Evolutionary conservation across 2,113 vertebrate species (phyloP), one percentile per base, ranked within the genome.

Genomic region (Chrysemys picta): DNA sequence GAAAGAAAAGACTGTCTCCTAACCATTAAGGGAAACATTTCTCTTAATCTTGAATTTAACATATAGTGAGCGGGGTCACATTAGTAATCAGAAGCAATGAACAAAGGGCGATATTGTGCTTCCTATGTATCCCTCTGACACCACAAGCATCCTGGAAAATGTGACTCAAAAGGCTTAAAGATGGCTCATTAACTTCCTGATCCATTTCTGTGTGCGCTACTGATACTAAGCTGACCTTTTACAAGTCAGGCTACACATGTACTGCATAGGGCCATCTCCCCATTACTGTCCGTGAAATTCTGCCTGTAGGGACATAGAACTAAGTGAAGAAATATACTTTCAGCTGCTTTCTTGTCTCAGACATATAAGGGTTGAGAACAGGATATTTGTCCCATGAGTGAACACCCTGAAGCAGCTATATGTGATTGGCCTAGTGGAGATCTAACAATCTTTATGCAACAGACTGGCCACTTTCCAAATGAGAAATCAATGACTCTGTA

Each of bases 211-310:
- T 95, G 90, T 89, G 93, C 76, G 27, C 35, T 89, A 57, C 78
- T 95, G 96, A 95, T 96, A 75, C 45, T 91, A 90, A 75, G 93
- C 85, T 97, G 93, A 97, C 93, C 89, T 97, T 97, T 97, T 87
- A 96, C 79, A 96, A 93, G 90, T 93, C 76, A 93, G 95, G 88
- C 52, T 95, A 87, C 80, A 95, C 5, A 19, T 81, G 81, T 65
- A 42, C 65, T 89, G 56, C 24, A 93, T 85, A 93, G 56, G 93
- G 45, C 69, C 79, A 6, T 96, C 27, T 56, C 62, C 91, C 31
- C 80, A 53, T 85, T 88, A 89, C 79, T 93, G 7, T 82, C 83
- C 80, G 53, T 85, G 85, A 95, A 95, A 93, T 97, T 72, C 87
- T 80, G 85, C 85, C 96, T 96, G 95, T 84, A 89, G 62, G 69